These are phyloP conservation scores for Drosophila tani DNA, from an alignment of 1,140 invertebrate genomes.

Conservation along the genomic window DNA sequence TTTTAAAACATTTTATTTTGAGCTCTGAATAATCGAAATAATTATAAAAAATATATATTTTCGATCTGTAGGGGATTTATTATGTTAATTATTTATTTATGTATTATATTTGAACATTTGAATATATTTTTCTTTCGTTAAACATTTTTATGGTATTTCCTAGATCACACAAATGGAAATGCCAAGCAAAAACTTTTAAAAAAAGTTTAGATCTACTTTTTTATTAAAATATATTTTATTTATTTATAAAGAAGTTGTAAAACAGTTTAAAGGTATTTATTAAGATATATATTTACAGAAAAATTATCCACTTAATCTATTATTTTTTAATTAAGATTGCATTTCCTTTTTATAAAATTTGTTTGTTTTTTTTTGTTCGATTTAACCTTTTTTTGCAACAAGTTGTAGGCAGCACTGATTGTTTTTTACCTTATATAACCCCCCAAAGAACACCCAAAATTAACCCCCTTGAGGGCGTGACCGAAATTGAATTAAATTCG, in stretches of 20 bases:
- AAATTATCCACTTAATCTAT: too few species aligned
- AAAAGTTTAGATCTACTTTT: too few species aligned
- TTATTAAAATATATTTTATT: too few species aligned
- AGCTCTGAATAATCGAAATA: fast-evolving
- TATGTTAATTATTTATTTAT: neutral
- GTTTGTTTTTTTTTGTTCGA: fast-evolving
- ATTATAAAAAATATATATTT: neutral
- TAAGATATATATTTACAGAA: too few species aligned
- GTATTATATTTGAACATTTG: neutral
- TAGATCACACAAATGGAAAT: too few species aligned
- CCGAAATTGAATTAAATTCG: slow-evolving; percentile 79
- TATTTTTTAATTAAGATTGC: neutral
- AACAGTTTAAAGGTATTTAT: too few species aligned
- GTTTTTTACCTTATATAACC: neutral
- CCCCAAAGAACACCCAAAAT: neutral
- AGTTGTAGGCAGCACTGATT: neutral
- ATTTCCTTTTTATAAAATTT: neutral
- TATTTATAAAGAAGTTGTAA: too few species aligned
- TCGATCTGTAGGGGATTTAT: neutral
- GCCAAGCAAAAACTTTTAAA: neutral
- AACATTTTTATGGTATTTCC: too few species aligned
- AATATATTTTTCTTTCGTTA: too few species aligned
- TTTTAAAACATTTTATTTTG: neutral
- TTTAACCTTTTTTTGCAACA: neutral
- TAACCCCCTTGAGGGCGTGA: slow-evolving; percentile 39